These are phyloP conservation scores for Melanophora roralis DNA, from an alignment of 2,888 invertebrate species.

Conservation along the genomic window DNA sequence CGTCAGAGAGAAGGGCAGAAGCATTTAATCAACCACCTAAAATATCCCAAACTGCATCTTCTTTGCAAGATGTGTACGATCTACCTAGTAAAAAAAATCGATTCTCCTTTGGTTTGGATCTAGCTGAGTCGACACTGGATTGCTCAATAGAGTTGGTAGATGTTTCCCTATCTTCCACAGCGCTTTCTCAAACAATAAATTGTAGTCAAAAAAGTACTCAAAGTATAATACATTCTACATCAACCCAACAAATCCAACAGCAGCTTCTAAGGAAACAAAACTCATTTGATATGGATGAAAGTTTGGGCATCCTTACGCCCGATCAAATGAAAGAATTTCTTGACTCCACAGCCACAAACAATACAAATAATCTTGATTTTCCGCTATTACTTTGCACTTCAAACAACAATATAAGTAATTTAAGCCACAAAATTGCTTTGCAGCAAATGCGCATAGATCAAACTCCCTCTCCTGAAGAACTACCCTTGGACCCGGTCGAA, in stretches of 20 bases:
- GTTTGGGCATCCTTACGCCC: slow-evolving; percentile 90
- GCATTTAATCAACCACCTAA: slow-evolving; percentile 52
- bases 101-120: slow-evolving; percentile 76
- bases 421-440: slow-evolving; percentile 67
- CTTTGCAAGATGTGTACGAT: slow-evolving; percentile 68
- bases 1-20: slow-evolving; percentile 52
- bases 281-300: slow-evolving; percentile 88
- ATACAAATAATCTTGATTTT: slow-evolving; percentile 79
- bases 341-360: slow-evolving; percentile 79
- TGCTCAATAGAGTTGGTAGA: slow-evolving; percentile 77
- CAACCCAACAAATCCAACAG: slow-evolving; percentile 58
- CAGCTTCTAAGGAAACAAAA: slow-evolving; percentile 81
- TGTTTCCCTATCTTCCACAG: slow-evolving; percentile 73
- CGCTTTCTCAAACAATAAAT: slow-evolving; percentile 64
- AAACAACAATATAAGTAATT: slow-evolving; percentile 76
- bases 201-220: slow-evolving; percentile 36
- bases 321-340: slow-evolving; percentile 90
- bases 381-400: slow-evolving; percentile 73
- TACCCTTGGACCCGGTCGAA: slow-evolving; percentile 87
- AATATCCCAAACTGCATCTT: slow-evolving; percentile 54
- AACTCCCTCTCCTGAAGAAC: slow-evolving; percentile 90
- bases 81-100: slow-evolving; percentile 64
- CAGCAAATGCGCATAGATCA: slow-evolving; percentile 82
- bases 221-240: slow-evolving; percentile 30
- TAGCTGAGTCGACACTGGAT: slow-evolving; percentile 75